These are phyloP conservation scores for Andrena chrysosceles DNA, from an alignment of 2,888 invertebrate species.

Conservation along the genomic window DNA sequence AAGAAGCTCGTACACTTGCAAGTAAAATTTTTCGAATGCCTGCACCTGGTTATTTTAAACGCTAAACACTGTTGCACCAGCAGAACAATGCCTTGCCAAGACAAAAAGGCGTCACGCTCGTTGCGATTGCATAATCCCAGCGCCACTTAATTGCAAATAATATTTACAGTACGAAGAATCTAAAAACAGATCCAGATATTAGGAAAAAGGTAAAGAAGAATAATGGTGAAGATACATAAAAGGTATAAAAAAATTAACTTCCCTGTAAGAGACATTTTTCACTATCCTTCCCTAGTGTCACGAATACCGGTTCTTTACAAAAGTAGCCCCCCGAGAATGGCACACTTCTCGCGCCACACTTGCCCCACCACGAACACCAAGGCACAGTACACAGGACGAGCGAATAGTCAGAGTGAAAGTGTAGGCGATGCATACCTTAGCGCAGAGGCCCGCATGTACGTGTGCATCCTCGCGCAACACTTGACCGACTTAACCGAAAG, in stretches of 20 bases:
- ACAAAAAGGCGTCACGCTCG: background rate
- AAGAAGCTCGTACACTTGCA: background rate
- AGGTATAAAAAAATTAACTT: no score
- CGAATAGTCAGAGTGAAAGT: conserved; percentile 60
- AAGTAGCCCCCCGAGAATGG: background rate
- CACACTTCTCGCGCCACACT: background rate
- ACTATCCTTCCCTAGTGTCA: background rate
- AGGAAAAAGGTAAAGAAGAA: no score
- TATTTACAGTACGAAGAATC: no score
- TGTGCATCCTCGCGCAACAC: conserved; percentile 53
- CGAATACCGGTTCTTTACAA: background rate
- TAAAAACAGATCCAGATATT: no score
- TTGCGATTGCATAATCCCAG: background rate
- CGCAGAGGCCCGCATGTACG: conserved; percentile 13
- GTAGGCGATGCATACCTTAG: conserved; percentile 41
- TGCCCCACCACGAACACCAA: background rate
- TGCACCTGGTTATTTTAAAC: background rate
- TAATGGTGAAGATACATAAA: no score
- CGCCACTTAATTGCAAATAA: background rate
- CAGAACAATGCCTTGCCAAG: background rate
- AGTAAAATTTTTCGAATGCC: background rate
- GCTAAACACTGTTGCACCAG: background rate
- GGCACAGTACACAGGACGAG: background rate
- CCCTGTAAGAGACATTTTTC: no score
- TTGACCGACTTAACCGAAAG: conserved; percentile 72